Evolutionary conservation across 2,113 vertebrate species (phyloP).

Genomic region (Centropus unirufus): DNA sequence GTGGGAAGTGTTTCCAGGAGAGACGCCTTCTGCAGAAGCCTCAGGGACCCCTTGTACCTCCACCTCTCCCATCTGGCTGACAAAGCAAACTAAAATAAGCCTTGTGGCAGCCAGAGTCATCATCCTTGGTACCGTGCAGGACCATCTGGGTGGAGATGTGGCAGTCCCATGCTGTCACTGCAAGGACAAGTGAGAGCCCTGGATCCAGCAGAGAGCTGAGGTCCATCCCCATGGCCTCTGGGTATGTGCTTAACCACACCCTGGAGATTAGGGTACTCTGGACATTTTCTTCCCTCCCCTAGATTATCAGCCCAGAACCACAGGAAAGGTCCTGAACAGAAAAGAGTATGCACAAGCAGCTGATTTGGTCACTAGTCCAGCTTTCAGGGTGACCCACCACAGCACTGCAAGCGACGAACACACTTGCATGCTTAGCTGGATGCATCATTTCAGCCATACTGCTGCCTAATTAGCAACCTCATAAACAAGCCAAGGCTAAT

Average conservation of each 20-base stretch:
- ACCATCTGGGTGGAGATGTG: neutral
- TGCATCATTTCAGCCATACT: neutral
- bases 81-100: neutral
- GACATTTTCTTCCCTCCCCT: neutral
- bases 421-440: neutral
- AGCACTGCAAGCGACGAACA: neutral
- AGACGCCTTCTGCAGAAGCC: neutral
- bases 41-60: neutral
- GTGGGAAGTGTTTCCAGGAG: neutral
- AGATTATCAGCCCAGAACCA: neutral
- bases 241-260: neutral
- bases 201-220: neutral
- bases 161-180: neutral
- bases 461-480: neutral
- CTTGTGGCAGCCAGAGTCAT: neutral
- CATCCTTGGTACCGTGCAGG: neutral
- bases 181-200: neutral
- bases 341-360: neutral
- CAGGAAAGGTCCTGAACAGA: neutral
- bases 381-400: neutral
- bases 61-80: neutral
- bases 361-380: neutral
- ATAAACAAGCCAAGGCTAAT: neutral
- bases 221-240: fast-evolving
- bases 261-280: neutral